Evolutionary conservation across 2,888 invertebrate genomes (phyloP).

Genomic region (Dryobotodes eremita): DNA sequence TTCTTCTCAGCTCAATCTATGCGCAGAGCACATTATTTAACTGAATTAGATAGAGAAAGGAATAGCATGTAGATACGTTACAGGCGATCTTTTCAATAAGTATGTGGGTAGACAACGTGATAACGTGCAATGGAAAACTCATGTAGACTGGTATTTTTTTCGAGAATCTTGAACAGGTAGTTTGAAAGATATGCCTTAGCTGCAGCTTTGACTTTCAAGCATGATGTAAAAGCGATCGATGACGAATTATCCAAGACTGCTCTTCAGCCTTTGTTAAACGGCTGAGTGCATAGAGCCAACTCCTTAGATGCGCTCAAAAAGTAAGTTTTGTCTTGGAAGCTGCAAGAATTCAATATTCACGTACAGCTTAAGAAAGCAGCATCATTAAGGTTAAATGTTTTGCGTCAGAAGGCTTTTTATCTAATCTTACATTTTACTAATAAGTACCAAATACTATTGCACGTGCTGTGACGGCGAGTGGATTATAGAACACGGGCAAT

Average conservation of each 20-base stretch:
- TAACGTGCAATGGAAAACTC: background rate
- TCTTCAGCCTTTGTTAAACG: background rate
- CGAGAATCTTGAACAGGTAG: background rate
- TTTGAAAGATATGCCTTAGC: background rate
- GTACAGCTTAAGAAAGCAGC: background rate
- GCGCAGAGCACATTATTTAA: background rate
- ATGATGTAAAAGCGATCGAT: background rate
- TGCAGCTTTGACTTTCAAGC: background rate
- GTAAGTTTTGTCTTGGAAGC: background rate
- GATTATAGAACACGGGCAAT: constrained; percentile 14
- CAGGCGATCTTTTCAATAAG: background rate
- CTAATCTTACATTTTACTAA: background rate
- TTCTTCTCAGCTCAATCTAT: background rate
- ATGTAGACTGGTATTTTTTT: background rate
- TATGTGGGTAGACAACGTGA: background rate
- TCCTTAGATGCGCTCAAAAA: background rate
- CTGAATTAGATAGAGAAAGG: background rate
- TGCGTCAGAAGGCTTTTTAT: background rate
- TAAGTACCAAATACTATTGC: background rate
- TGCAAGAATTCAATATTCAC: background rate
- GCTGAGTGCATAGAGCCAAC: background rate
- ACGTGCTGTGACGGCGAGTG: background rate
- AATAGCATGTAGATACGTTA: background rate
- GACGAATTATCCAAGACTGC: background rate
- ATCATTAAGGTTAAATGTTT: background rate